A percentile compares a stretch with the other conserved stretches of the same genome.
Evolutionary conservation across 2,113 vertebrate genomes (phyloP).

Genomic region (Gasterosteus aculeatus): DNA sequence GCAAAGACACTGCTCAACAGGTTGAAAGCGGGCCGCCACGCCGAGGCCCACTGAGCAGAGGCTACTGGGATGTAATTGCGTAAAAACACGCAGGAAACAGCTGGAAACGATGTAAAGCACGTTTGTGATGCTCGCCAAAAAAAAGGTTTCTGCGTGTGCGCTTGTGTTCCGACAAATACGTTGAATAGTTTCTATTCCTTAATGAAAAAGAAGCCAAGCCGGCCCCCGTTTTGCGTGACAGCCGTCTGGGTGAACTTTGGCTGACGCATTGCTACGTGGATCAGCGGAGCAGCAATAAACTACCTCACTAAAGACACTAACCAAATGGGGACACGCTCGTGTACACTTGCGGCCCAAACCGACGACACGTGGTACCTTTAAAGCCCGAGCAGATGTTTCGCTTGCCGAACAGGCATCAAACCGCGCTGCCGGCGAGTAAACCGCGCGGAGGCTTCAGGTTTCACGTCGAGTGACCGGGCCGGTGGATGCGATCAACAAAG

Average conservation of each 20-base stretch:
- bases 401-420: slow-evolving; percentile 11
- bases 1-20: slow-evolving; percentile 43
- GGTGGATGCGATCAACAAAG: neutral
- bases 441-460: slow-evolving; percentile 4
- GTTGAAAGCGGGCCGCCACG: slow-evolving; percentile 42
- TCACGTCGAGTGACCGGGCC: slow-evolving; percentile 1
- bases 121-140: neutral
- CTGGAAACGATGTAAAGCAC: slow-evolving; percentile 43
- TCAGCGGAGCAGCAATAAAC: neutral
- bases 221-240: too few species aligned
- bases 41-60: slow-evolving; percentile 21
- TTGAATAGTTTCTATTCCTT: neutral
- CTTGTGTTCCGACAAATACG: neutral
- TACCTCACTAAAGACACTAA: neutral
- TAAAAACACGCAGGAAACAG: slow-evolving; percentile 40
- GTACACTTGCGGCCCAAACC: neutral
- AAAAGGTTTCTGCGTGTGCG: neutral
- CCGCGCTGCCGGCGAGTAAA: slow-evolving; percentile 14
- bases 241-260: too few species aligned
- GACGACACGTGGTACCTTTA: neutral
- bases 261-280: neutral
- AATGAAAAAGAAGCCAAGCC: too few species aligned
- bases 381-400: neutral
- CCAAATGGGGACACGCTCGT: neutral
- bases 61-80: slow-evolving; percentile 32